Conservation (phyloP, 2,113 vertebrate species). For the Platanista minor region DNA sequence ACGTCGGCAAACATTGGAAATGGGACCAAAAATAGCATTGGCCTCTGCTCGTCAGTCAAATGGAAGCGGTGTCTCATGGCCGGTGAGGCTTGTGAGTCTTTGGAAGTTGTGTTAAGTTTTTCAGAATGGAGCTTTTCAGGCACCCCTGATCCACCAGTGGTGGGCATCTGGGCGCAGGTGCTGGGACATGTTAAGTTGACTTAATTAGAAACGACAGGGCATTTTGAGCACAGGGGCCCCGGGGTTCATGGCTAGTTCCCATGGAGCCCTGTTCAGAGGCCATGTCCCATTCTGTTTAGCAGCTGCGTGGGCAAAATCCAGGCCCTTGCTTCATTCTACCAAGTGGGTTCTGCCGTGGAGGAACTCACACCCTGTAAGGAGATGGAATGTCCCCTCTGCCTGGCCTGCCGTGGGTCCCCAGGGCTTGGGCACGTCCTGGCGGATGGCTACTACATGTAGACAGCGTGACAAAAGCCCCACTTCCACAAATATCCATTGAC, state of each 20-base stretch:
- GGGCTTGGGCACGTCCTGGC: not conserved
- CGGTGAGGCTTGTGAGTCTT: accelerated
- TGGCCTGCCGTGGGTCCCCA: accelerated
- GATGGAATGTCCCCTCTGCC: accelerated
- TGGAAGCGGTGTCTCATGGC: not conserved
- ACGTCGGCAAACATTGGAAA: not conserved
- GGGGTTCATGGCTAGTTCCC: accelerated
- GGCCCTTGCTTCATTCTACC: not conserved
- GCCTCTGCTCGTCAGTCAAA: not conserved
- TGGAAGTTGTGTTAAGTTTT: not conserved
- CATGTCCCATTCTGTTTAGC: not conserved
- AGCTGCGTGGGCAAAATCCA: not conserved
- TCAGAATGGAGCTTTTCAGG: not conserved
- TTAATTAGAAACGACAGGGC: not conserved
- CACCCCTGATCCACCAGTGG: not conserved
- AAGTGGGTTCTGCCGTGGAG: not conserved
- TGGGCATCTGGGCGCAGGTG: accelerated
- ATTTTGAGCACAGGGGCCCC: not conserved
- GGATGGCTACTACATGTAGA: accelerated
- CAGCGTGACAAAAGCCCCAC: too few relatives aligned
- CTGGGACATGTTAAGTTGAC: not conserved
- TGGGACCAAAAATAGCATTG: not conserved
- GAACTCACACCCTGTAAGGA: accelerated
- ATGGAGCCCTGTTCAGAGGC: not conserved
- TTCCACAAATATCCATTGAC: not conserved